Base-by-base conservation (phyloP, 2,888 invertebrate genomes). In the Nasonovia ribisnigri region DNA sequence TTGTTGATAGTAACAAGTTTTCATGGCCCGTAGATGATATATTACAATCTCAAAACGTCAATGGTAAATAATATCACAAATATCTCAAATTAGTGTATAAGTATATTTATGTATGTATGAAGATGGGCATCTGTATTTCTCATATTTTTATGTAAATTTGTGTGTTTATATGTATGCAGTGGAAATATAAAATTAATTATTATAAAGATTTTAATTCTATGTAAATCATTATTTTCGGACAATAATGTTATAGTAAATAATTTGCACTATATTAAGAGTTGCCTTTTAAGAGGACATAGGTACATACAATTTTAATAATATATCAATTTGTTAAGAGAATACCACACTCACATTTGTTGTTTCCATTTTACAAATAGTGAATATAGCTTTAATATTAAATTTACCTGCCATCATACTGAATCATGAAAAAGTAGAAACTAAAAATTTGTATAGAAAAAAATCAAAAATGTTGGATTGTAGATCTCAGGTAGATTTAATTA, bases 1-100 rank as follows among this genome's bases (percentile, higher is more conserved):
- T 93, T 51, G 86, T 90, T 67, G 93, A 90, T 36, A 90, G 46
- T 57, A 93, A 67, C 60, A 93, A 93, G 87, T 93, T 93, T 87
- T 90, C 93, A 20, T 93, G 93, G 93, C 90, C 93, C 43, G 89
- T 48, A n/a, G 86, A 90, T 2, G 86, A 54, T 67, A 13, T 86
- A 36, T 36, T 93, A 42, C 84, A 90, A n/a, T 67, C 93, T 90
- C 93, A 90, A 86, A 93, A 93, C 42, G 51, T 51, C 24, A 93
- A 93, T 67, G 93, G 93, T 93, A 90, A 90, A 51, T 89, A 90
- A 87, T 24, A 29, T 89, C n/a, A 29, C 11, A 11, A 46, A 90
- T 24, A 42, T 43, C 20, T 48, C 20, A 77, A 90, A 46, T 90
- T 48, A 90, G 24, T 77, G 0, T 48, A 43, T 36, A 60, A 13